A percentile compares a stretch with the other conserved stretches of the same genome.
Conservation (phyloP, 2,888 invertebrate species). For the Andrena bicolor region DNA sequence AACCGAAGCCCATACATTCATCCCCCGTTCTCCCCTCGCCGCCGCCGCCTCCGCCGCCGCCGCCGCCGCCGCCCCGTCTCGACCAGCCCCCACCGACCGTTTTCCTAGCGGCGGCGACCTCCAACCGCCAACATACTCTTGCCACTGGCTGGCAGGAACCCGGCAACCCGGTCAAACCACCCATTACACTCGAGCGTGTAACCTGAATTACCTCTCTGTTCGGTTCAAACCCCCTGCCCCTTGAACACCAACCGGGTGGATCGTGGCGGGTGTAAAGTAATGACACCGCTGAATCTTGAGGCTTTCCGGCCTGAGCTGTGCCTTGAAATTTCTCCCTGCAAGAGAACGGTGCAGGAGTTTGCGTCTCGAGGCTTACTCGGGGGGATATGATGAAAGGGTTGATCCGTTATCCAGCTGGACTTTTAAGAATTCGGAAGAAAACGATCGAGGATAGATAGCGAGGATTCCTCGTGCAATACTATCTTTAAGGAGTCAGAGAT, state of each 20-base stretch:
- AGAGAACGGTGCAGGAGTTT: slow-evolving; percentile 4
- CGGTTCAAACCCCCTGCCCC: slow-evolving; percentile 50
- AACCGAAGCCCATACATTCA: slow-evolving; percentile 77
- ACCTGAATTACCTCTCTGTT: slow-evolving; percentile 72
- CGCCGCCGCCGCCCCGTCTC: slow-evolving; percentile 39
- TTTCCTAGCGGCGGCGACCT: slow-evolving; percentile 60
- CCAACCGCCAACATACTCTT: slow-evolving; percentile 58
- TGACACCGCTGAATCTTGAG: slow-evolving; percentile 62
- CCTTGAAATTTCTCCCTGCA: slow-evolving; percentile 35
- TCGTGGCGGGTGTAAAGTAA: slow-evolving; percentile 60
- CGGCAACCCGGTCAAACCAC: slow-evolving; percentile 70
- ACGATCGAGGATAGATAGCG: background rate
- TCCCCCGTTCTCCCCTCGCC: slow-evolving; percentile 57
- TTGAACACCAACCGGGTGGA: slow-evolving; percentile 47
- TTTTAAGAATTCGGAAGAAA: background rate
- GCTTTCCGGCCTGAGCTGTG: slow-evolving; percentile 42
- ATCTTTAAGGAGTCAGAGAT: no score
- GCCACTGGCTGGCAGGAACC: slow-evolving; percentile 51
- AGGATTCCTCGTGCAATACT: no score
- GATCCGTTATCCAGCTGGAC: slow-evolving; percentile 2
- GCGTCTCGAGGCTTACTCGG: background rate
- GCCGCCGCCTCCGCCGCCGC: slow-evolving; percentile 34
- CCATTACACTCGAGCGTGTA: slow-evolving; percentile 73
- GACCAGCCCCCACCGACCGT: slow-evolving; percentile 27
- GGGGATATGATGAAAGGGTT: background rate